phyloP scores from a whole-genome alignment of 2,888 invertebrate species.

The Glaucopsyche alexis region DNA sequence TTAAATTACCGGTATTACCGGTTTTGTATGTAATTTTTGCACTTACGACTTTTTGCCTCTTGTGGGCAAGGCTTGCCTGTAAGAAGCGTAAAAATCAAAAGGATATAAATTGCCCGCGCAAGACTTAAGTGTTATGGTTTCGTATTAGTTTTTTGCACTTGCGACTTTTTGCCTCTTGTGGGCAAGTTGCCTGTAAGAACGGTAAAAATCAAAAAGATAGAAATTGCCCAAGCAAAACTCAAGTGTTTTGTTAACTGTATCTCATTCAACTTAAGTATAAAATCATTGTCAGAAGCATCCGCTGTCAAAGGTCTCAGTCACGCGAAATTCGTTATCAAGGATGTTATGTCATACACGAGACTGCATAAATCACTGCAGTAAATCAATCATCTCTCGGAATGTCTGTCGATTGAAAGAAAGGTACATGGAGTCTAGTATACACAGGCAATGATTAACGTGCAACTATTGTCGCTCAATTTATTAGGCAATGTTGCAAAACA shows the following conservation, averaged over 20 bases:
- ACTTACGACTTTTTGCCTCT: neutral
- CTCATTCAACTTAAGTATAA: neutral
- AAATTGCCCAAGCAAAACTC: neutral
- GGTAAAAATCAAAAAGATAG: too few relatives aligned
- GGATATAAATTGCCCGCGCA: too few relatives aligned
- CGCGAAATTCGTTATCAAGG: constrained; percentile 17
- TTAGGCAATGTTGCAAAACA: too few relatives aligned
- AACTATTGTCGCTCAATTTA: neutral
- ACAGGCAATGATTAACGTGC: neutral
- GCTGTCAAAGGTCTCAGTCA: constrained; percentile 19
- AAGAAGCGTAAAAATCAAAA: too few relatives aligned
- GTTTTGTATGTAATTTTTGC: constrained; percentile 8
- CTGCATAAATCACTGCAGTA: constrained; percentile 36
- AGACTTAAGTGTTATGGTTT: too few relatives aligned
- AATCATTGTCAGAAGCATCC: constrained; percentile 16
- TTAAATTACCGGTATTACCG: neutral
- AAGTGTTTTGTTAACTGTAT: neutral
- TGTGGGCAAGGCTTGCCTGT: too few relatives aligned
- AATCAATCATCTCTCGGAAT: constrained; percentile 40
- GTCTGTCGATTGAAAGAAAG: constrained; percentile 53
- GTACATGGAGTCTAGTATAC: constrained; percentile 45
- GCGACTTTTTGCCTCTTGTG: neutral
- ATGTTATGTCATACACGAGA: constrained; percentile 34
- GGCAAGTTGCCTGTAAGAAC: too few relatives aligned
- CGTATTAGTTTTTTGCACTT: constrained; percentile 7